Evolutionary conservation across 1,140 invertebrate genomes (phyloP), one percentile per base, ranked within the genome.

Genomic region (Caenorhabditis remanei): DNA sequence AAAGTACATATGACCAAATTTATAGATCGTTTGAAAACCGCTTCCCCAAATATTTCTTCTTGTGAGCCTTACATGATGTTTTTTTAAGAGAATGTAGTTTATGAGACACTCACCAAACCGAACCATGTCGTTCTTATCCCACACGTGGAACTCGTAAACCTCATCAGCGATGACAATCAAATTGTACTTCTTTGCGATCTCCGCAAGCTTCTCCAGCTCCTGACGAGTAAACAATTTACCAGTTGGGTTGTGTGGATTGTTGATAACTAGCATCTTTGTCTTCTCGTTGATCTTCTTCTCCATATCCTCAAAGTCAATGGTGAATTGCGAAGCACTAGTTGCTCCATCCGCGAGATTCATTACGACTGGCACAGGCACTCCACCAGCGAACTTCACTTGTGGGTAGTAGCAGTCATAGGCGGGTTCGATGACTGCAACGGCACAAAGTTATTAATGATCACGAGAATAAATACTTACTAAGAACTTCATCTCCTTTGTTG

Each of bases 361-460:
- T 11, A 97, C 95, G 87, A 99, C 96, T 93, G 96, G 99, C 83
- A 95, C 95, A 0, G 97, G 95, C 32, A 95, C 94, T 14, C 97
- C 98, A 1, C 96, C 97, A 48, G 96, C 96, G 90, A 95, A 95
- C 90, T 94, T 94, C 1, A 99, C 95, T 96, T 99, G 98, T 2
- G 97, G 97, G 87, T 96, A 96, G 93, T 99, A 99, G 92, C 97
- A 99, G 93, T 99, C 98, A 93, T 98, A 99, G 93, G 96, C 99
- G 11, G 98, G 98, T 93, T 99, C 98, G 88, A 99, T 97, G 46
- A 99, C 97, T 88, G 99, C 97, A 87, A 97, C 93, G 94, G 87
- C 8, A 4, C 4, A 9, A 84, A 87, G 90, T 84, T 0, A 67
- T 53, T 58, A 2, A 63, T 11, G 61, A 24, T 21, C 3, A 58